Conservation (phyloP, 2,113 vertebrate genomes). For the Hyaena hyaena region DNA sequence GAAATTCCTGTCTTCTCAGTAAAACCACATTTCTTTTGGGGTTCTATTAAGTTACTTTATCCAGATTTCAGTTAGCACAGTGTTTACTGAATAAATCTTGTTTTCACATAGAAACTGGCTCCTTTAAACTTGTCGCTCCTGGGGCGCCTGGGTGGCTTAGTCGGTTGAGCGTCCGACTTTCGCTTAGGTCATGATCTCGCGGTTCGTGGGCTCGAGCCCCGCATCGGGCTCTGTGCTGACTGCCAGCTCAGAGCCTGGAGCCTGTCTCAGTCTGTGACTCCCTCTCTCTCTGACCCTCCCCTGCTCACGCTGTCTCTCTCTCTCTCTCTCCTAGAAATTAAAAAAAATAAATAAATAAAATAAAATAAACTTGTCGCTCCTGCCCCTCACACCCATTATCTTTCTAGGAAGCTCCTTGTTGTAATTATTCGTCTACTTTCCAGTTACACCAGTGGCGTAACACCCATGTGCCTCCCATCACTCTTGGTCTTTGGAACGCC, state of each 20-base stretch:
- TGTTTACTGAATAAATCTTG: neutral
- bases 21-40: neutral
- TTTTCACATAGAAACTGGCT: neutral
- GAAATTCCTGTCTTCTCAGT: neutral
- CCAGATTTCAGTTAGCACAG: neutral
- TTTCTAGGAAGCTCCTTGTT: neutral
- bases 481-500: neutral
- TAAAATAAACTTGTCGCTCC: neutral
- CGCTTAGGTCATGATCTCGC: no score
- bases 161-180: no score
- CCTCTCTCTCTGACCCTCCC: no score
- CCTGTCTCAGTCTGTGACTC: no score
- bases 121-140: neutral
- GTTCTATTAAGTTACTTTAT: neutral
- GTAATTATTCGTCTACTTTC: neutral
- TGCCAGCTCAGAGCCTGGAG: no score
- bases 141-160: no score
- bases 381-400: neutral
- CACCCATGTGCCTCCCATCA: neutral
- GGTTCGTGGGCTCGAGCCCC: no score
- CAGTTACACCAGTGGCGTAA: neutral
- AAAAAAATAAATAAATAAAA: no score
- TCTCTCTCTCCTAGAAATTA: no score
- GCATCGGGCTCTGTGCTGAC: no score
- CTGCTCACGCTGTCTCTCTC: no score